phyloP scores from a whole-genome alignment of 2,888 invertebrate species.

The Amblyteles armatorius region DNA sequence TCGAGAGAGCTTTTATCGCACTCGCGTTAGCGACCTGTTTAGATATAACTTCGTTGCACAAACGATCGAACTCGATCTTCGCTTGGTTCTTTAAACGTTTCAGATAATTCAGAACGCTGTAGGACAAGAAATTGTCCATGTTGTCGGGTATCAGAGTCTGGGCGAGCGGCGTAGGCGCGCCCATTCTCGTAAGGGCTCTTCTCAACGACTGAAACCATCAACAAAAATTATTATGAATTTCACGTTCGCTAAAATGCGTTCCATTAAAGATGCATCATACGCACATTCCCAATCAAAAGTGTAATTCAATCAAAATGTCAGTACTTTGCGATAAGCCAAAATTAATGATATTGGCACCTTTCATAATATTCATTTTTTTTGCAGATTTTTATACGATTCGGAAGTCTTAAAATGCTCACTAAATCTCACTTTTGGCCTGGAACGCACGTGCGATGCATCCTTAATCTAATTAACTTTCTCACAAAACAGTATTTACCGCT shows the following conservation, averaged over 20 bases:
- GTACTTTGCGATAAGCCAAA: not conserved
- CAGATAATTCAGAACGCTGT: conserved; percentile 96
- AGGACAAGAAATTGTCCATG: conserved; percentile 96
- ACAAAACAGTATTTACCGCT: conserved; percentile 85
- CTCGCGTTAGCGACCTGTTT: conserved; percentile 85
- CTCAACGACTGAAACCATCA: conserved; percentile 90
- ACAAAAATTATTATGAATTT: not conserved
- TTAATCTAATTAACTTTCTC: too few species aligned
- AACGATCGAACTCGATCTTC: conserved; percentile 94
- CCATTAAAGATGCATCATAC: not conserved
- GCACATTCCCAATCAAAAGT: too few species aligned
- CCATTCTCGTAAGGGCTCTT: conserved; percentile 96
- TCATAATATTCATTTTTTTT: too few species aligned
- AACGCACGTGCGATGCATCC: too few species aligned
- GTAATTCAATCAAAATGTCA: too few species aligned
- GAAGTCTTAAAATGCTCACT: too few species aligned
- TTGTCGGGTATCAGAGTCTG: conserved; percentile 96
- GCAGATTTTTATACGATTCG: too few species aligned
- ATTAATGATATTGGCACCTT: too few species aligned
- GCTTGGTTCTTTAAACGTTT: conserved; percentile 98
- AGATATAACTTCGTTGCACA: conserved; percentile 92
- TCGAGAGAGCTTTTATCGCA: conserved; percentile 79
- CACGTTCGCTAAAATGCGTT: conserved; percentile 18
- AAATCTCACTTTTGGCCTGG: too few species aligned
- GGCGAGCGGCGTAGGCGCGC: conserved; percentile 92